Conservation (phyloP, 1,140 invertebrate species). For the Pseudomyrmex pallidus region DNA sequence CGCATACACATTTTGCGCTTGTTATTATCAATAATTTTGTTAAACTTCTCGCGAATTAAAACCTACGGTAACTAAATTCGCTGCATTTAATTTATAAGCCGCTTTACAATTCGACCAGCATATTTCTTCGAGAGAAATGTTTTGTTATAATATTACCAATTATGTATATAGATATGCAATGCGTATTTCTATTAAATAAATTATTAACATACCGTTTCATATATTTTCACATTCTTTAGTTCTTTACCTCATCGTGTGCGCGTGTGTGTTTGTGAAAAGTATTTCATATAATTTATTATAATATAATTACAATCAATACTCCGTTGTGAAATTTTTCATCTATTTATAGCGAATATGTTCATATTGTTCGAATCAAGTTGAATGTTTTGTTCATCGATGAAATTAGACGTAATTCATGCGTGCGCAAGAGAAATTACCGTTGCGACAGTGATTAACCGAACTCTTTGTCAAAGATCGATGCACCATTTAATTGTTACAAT, state of each 20-base stretch:
- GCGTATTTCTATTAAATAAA: conserved; percentile 24
- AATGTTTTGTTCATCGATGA: neutral
- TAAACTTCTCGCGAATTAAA: too few relatives aligned
- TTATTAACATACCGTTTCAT: conserved; percentile 13
- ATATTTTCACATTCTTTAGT: neutral
- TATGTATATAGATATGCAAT: conserved; percentile 19
- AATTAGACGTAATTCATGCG: neutral
- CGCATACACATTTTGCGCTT: too few relatives aligned
- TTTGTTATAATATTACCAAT: conserved; percentile 1
- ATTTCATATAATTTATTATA: conserved; percentile 40
- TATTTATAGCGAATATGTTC: neutral
- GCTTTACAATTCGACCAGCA: neutral
- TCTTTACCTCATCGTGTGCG: neutral
- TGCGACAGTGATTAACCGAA: neutral
- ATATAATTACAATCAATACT: conserved; percentile 14
- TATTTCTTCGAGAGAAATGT: conserved; percentile 2
- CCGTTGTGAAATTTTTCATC: neutral
- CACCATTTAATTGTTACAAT: neutral
- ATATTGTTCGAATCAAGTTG: neutral
- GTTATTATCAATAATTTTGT: too few relatives aligned
- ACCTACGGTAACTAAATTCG: too few relatives aligned
- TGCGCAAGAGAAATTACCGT: neutral
- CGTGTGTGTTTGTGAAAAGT: neutral
- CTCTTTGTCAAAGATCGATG: neutral
- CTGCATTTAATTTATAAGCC: neutral